Percentiles rank a stretch among this genome's conserved stretches.
phyloP scores from a whole-genome alignment of 2,113 vertebrate genomes.

The Bubalus kerabau region DNA sequence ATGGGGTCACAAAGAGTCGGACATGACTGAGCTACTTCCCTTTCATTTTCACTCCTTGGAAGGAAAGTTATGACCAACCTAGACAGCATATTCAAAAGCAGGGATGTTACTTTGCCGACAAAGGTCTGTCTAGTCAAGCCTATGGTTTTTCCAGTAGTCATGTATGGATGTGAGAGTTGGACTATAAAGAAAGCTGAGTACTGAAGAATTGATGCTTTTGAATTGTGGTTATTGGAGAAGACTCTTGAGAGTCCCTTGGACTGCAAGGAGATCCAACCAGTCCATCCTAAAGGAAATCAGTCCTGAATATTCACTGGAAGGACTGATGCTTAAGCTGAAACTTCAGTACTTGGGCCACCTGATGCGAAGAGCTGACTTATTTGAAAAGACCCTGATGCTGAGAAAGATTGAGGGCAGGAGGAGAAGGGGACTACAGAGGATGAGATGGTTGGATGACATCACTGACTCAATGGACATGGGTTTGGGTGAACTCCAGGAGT shows the following conservation, averaged over 20 bases:
- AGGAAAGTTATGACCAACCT: background rate
- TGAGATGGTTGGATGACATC: background rate
- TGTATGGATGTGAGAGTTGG: background rate
- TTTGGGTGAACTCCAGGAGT: background rate
- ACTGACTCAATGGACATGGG: background rate
- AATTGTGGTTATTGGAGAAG: background rate
- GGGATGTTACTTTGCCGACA: background rate
- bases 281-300: background rate
- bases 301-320: background rate
- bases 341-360: background rate
- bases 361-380: background rate
- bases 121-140: background rate
- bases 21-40: background rate
- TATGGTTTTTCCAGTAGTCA: background rate
- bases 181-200: background rate
- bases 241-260: background rate
- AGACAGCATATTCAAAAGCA: background rate
- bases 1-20: fast-evolving
- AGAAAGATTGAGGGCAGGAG: background rate
- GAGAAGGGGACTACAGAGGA: background rate
- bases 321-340: background rate
- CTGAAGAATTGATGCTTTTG: background rate
- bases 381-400: background rate
- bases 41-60: background rate
- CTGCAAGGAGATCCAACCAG: background rate